Evolutionary conservation across 2,888 invertebrate genomes (phyloP).

Genomic region (Cataglyphis altisquamis): DNA sequence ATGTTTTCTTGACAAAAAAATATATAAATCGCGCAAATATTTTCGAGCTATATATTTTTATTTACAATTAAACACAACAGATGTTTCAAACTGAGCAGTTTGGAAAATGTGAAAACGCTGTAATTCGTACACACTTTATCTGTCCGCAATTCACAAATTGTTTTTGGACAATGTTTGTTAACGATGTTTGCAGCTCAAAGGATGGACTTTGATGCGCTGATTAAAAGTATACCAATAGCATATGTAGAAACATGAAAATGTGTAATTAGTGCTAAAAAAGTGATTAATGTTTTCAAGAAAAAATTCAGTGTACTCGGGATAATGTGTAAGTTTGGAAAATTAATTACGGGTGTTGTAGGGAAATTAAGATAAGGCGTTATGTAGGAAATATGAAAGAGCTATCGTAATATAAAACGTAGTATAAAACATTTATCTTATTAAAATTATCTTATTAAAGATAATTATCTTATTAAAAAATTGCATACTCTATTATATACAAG

Average conservation of each 20-base stretch:
- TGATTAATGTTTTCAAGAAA: constrained; percentile 38
- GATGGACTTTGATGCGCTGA: constrained; percentile 28
- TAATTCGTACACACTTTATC: not conserved
- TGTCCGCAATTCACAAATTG: constrained; percentile 22
- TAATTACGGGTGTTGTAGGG: constrained; percentile 43
- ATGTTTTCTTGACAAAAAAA: constrained; percentile 14
- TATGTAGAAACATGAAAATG: constrained; percentile 10
- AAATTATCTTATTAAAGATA: not conserved
- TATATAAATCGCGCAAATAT: constrained; percentile 5
- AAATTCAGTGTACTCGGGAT: constrained; percentile 18
- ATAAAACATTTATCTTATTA: not conserved
- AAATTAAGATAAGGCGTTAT: constrained; percentile 33
- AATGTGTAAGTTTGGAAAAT: constrained; percentile 37
- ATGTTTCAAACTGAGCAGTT: not conserved
- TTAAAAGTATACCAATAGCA: constrained; percentile 3
- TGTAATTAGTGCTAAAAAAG: not conserved
- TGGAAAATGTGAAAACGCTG: not conserved
- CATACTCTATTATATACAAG: not conserved
- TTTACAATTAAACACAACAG: not conserved
- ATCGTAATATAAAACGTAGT: not conserved
- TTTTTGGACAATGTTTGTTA: constrained; percentile 32
- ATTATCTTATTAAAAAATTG: not conserved
- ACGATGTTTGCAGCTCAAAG: constrained; percentile 8
- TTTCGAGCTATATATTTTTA: not conserved
- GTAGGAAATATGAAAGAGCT: not conserved